A percentile compares a stretch with the other conserved stretches of the same genome.
These are phyloP conservation scores for Temnothorax rugatulus DNA, from an alignment of 2,888 invertebrate genomes.

Conservation along the genomic window DNA sequence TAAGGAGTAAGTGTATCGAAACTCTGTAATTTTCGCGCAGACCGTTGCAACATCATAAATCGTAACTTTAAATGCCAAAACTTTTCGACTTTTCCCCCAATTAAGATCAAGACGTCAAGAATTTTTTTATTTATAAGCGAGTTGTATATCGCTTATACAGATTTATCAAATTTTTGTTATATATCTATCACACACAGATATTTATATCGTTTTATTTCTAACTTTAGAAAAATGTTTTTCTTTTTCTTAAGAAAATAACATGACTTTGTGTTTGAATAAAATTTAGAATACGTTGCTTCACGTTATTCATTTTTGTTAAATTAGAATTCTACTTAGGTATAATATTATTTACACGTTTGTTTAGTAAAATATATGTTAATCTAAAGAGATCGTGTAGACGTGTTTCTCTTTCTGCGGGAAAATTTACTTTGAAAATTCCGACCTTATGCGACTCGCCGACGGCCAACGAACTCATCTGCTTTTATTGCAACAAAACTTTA, in stretches of 20 bases:
- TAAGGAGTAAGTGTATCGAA: background rate
- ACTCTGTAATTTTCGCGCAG: background rate
- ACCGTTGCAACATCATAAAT: constrained; percentile 1
- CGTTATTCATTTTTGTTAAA: background rate
- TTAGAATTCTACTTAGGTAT: background rate
- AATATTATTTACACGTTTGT: background rate
- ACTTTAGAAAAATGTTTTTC: constrained; percentile 1
- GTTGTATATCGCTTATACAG: background rate
- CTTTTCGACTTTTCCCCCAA: background rate
- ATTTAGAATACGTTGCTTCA: background rate
- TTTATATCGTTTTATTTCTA: background rate
- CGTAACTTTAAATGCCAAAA: constrained; percentile 1
- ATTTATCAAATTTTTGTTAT: background rate
- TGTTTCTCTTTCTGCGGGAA: background rate
- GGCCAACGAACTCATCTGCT: constrained; percentile 25
- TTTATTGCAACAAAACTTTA: constrained; percentile 29
- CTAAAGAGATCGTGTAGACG: background rate
- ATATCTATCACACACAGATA: background rate
- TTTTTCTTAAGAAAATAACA: background rate
- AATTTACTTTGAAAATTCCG: constrained; percentile 22
- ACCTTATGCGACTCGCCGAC: background rate
- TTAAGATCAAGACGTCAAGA: background rate
- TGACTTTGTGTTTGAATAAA: background rate
- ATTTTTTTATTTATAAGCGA: background rate
- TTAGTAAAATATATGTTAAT: background rate